Evolutionary conservation across 2,797 vertebrate species (phyloP), one percentile per base, ranked within the genome.

Genomic region (Trachurus trachurus): DNA sequence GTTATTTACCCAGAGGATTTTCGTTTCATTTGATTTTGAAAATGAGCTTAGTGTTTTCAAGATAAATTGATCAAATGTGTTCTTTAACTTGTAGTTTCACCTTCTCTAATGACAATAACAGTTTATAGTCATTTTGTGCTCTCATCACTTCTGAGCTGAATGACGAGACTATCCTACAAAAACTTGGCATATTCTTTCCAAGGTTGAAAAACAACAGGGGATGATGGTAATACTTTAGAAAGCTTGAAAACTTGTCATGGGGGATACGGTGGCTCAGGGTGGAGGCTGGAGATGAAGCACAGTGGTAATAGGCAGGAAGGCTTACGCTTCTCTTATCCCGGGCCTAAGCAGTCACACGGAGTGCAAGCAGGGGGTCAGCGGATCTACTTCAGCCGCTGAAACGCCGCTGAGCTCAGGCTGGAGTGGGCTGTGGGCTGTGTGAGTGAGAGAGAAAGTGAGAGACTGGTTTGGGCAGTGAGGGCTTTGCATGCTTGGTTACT

Each of bases 301-400:
- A 66, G 76, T 58, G 62, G 66, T 74, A 71, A 85, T 58, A 76
- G 73, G 83, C 62, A 80, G 76, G 74, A 78, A 66, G 73, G 83
- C 76, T 86, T 86, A 82, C 63, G 76, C 50, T 52, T 71, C 50
- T 76, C 63, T 82, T 71, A 82, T 84, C 66, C 76, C 59, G 47
- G 62, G 69, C 52, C 77, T 84, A 37, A 66, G 62, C 71, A 76
- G 54, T 82, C 74, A 82, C 83, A 78, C 70, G 45, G 70, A 80
- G 78, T 70, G 68, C 78, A 78, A 65, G 72, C 76, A 74, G 71
- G 74, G 78, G 76, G 83, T 78, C 80, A 81, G 26, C 17, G 26
- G 78, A 82, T 86, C 74, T 54, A 64, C 74, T 79, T 62, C 77
- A 81, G 71, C 47, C 60, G 71, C 76, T 78, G 79, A 78, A 75